These are phyloP conservation scores for Brotula barbata DNA, from an alignment of 2,797 vertebrate genomes.

Conservation along the genomic window DNA sequence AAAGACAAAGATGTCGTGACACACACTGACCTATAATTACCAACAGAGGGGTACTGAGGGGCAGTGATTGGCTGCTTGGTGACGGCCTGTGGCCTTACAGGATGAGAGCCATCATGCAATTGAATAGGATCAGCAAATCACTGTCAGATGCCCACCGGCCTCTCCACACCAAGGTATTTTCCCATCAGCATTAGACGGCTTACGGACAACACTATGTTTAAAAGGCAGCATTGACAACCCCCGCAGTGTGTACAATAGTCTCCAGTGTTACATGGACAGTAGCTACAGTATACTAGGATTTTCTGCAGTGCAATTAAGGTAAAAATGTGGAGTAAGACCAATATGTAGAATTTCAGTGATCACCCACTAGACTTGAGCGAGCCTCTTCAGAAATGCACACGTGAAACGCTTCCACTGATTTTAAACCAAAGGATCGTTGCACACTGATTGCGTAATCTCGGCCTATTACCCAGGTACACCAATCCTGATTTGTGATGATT, in stretches of 20 bases:
- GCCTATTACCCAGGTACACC: too few relatives aligned
- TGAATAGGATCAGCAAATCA: conserved; percentile 75
- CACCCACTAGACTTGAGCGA: too few relatives aligned
- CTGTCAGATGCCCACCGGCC: conserved; percentile 75
- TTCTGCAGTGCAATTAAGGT: too few relatives aligned
- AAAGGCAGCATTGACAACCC: too few relatives aligned
- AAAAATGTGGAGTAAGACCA: conserved; percentile 5
- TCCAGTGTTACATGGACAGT: conserved; percentile 28
- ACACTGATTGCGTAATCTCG: too few relatives aligned
- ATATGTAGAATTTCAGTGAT: too few relatives aligned
- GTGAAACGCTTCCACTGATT: too few relatives aligned
- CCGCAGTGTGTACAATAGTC: too few relatives aligned
- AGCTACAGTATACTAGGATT: too few relatives aligned
- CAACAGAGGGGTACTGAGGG: conserved; percentile 60
- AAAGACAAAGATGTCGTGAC: conserved; percentile 68
- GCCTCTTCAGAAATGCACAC: too few relatives aligned
- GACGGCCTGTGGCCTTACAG: conserved; percentile 58
- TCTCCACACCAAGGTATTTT: conserved; percentile 52
- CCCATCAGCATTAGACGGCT: conserved; percentile 55
- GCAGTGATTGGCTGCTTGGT: conserved; percentile 61
- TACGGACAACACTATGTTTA: conserved; percentile 28
- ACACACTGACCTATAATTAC: conserved; percentile 78
- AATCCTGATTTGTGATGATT: too few relatives aligned
- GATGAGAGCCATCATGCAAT: conserved; percentile 73
- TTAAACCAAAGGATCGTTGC: too few relatives aligned